phyloP scores from a whole-genome alignment of 1,140 invertebrate genomes.

The Drosophila nasuta region DNA sequence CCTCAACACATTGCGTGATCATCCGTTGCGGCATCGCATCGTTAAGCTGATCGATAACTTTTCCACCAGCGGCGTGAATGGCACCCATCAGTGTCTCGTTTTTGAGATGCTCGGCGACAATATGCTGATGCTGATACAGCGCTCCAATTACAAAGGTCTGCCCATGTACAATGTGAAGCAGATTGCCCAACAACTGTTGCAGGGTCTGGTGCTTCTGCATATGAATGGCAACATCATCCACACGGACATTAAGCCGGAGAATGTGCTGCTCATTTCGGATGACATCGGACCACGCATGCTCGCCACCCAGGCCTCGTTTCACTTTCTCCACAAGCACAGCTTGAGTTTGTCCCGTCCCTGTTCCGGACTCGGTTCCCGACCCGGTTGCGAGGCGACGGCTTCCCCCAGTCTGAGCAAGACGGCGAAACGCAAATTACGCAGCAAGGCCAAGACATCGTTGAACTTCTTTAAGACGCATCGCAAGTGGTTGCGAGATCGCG shows the following conservation, averaged over 20 bases:
- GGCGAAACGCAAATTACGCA: slow-evolving; percentile 30
- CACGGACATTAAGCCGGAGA: slow-evolving; percentile 99
- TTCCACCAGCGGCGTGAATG: slow-evolving; percentile 97
- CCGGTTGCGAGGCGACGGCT: slow-evolving; percentile 63
- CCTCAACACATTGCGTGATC: slow-evolving; percentile 93
- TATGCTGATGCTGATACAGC: slow-evolving; percentile 98
- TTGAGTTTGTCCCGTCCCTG: too few relatives aligned
- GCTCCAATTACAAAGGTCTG: slow-evolving; percentile 98
- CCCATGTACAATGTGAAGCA: slow-evolving; percentile 96
- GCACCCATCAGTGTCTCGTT: slow-evolving; percentile 97
- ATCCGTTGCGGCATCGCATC: slow-evolving; percentile 94
- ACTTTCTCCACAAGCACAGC: slow-evolving; percentile 88
- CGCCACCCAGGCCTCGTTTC: slow-evolving; percentile 93
- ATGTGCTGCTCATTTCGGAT: slow-evolving; percentile 96
- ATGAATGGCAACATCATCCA: slow-evolving; percentile 98
- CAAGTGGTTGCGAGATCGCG: slow-evolving; percentile 48
- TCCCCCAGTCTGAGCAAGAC: slow-evolving; percentile 31
- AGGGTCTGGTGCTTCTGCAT: slow-evolving; percentile 98
- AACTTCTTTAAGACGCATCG: slow-evolving; percentile 73
- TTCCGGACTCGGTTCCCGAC: too few relatives aligned
- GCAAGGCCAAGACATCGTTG: slow-evolving; percentile 91
- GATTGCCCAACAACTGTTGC: slow-evolving; percentile 97
- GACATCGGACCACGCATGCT: slow-evolving; percentile 92
- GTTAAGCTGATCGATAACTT: slow-evolving; percentile 98
- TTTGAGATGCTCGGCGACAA: slow-evolving; percentile 99